Base-by-base conservation (phyloP, 92 coral and sea anemone species). In the Zoanthus solanderi region DNA sequence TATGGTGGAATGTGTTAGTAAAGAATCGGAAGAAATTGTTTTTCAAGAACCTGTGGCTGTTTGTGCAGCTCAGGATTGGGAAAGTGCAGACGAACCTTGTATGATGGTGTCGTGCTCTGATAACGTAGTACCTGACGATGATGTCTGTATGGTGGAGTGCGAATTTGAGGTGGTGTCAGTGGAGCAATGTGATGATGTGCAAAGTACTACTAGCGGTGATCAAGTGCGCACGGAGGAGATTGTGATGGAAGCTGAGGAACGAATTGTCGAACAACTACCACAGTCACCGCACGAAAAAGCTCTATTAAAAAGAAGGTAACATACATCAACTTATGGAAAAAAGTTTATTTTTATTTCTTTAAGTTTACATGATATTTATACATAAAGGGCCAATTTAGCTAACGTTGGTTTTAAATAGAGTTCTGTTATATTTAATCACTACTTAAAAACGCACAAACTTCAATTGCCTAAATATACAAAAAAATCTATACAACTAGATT, bases 131-230 rank as follows among this genome's bases (percentile, higher is more conserved):
- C 81, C 84, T 7, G 91, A 91, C 13, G 61, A 68, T n/a, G 53
- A 82, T 23, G 46, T 91, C 13, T 87, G 91, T 18, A 78, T 87
- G 46, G 89, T 91, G 11, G 91, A 91, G 13, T 83, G 86, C 14
- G 94, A 93, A 44, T 95, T 87, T 86, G 93, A 93, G 76, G 94
- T 93, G 63, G 98, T 92, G 7, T 76, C 88, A 72, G 63, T 93
- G 18, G 98, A 95, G 17, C 78, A 84, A 15, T 47, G 86, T 52
- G 96, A 91, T 46, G 98, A 95, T 44, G 71, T 88, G 16, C 71
- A 86, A 16, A 95, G 98, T 57, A 86, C 90, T 14, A 88, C 80
- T 37, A 95, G 94, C 75, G 94, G 92, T 44, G 92, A 84, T 71
- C 79, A 89, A 75, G 93, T 88, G 28, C 92, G 87, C 31, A 93